phyloP scores from a whole-genome alignment of 2,797 vertebrate genomes.

The Gallinago solitaria region DNA sequence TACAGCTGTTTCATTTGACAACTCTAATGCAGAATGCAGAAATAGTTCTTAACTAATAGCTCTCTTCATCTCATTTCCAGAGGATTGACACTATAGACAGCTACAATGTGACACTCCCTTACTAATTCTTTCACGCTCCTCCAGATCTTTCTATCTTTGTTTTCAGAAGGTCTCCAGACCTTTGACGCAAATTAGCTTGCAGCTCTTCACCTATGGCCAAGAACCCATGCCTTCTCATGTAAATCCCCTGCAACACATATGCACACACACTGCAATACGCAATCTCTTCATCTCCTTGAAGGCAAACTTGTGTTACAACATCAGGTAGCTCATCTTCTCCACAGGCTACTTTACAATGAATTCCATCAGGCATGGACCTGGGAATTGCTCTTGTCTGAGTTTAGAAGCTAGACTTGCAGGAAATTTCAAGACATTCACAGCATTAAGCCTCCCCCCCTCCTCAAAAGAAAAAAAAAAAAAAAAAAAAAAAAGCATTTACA shows the following conservation, averaged over 20 bases:
- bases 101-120: not conserved
- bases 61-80: not conserved
- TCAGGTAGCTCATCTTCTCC: not conserved
- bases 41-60: not conserved
- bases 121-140: not conserved
- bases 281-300: not conserved
- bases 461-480: not conserved
- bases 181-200: not conserved
- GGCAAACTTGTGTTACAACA: not conserved
- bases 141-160: not conserved
- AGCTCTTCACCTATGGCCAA: not conserved
- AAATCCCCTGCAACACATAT: not conserved
- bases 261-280: no score
- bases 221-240: not conserved
- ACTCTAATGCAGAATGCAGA: not conserved
- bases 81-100: not conserved
- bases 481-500: not conserved
- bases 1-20: not conserved
- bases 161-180: not conserved
- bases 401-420: not conserved
- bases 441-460: rapidly evolving
- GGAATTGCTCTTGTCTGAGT: not conserved
- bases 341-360: not conserved
- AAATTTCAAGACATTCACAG: not conserved
- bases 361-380: not conserved